phyloP scores from a whole-genome alignment of 2,888 invertebrate genomes.

The Meganola albula region DNA sequence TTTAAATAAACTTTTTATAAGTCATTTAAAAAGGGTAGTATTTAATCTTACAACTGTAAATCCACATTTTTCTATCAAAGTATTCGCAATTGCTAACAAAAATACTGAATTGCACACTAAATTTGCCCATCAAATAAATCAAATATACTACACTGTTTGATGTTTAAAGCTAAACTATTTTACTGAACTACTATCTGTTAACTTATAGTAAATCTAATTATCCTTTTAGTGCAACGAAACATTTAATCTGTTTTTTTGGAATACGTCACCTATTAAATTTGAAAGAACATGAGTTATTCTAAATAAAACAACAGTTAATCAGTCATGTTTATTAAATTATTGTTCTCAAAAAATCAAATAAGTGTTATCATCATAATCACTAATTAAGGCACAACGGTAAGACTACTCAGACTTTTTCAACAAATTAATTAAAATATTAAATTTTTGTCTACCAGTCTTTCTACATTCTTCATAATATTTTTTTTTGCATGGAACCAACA shows the following conservation, averaged over 20 bases:
- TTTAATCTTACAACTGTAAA: too few relatives aligned
- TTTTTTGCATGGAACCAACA: conserved; percentile 22
- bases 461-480: conserved; percentile 11
- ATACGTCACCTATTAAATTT: conserved; percentile 2
- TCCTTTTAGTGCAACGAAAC: conserved; percentile 4
- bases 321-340: conserved; percentile 5
- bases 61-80: too few relatives aligned
- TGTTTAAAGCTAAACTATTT: conserved; percentile 4
- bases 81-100: too few relatives aligned
- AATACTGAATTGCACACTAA: conserved; percentile 5
- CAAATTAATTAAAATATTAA: background rate
- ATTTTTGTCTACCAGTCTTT: conserved; percentile 6
- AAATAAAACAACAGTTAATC: conserved; percentile 5
- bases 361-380: conserved; percentile 1
- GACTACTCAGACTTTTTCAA: background rate
- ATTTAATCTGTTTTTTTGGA: conserved; percentile 1
- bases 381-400: conserved; percentile 3
- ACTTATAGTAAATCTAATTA: conserved; percentile 2
- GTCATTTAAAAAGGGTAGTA: too few relatives aligned
- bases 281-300: conserved; percentile 4
- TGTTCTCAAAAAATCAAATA: conserved; percentile 3
- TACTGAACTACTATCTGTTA: conserved; percentile 5
- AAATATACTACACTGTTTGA: conserved; percentile 4
- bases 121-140: conserved; percentile 6
- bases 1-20: too few relatives aligned